Conservation (phyloP, 2,797 vertebrate species). For the Microctenopoma stevenorrisi region DNA sequence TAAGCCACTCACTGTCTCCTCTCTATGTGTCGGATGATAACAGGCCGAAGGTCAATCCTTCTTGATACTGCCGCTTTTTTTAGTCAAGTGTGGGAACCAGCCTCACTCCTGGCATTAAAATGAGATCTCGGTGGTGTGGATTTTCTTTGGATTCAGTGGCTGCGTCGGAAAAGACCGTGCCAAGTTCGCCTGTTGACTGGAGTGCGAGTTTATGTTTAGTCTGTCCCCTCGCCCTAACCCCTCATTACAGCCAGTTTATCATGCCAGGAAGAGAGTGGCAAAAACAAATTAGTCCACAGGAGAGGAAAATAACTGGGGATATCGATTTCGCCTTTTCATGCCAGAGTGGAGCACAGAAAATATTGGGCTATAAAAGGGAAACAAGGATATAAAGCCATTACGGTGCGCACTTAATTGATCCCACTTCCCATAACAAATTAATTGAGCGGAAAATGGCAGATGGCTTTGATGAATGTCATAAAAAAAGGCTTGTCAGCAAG, state of each 20-base stretch:
- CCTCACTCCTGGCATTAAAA: slow-evolving; percentile 32
- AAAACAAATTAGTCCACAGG: slow-evolving; percentile 80
- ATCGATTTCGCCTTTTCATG: slow-evolving; percentile 82
- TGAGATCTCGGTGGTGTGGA: slow-evolving; percentile 27
- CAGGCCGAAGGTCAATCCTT: slow-evolving; percentile 75
- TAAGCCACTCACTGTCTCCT: slow-evolving; percentile 66
- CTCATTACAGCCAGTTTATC: slow-evolving; percentile 78
- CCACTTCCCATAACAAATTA: slow-evolving; percentile 86
- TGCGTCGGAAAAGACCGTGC: not conserved
- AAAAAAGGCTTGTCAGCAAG: slow-evolving; percentile 84
- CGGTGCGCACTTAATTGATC: slow-evolving; percentile 86
- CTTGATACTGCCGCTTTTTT: slow-evolving; percentile 57
- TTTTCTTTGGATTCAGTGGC: slow-evolving; percentile 4
- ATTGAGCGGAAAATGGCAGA: slow-evolving; percentile 89
- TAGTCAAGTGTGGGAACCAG: slow-evolving; percentile 38
- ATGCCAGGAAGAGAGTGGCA: slow-evolving; percentile 77
- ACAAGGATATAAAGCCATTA: slow-evolving; percentile 88
- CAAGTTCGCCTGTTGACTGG: slow-evolving; percentile 24
- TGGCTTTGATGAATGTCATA: slow-evolving; percentile 86
- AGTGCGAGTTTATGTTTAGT: slow-evolving; percentile 43
- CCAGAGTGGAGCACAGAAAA: slow-evolving; percentile 83
- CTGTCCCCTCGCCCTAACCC: slow-evolving; percentile 64
- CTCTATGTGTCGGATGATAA: slow-evolving; percentile 44
- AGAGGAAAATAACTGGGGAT: slow-evolving; percentile 75
- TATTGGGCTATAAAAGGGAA: slow-evolving; percentile 87